A percentile compares a stretch with the other conserved stretches of the same genome.
These are phyloP conservation scores for Azorinus chamasolen DNA, from an alignment of 2,888 invertebrate genomes.

Conservation along the genomic window DNA sequence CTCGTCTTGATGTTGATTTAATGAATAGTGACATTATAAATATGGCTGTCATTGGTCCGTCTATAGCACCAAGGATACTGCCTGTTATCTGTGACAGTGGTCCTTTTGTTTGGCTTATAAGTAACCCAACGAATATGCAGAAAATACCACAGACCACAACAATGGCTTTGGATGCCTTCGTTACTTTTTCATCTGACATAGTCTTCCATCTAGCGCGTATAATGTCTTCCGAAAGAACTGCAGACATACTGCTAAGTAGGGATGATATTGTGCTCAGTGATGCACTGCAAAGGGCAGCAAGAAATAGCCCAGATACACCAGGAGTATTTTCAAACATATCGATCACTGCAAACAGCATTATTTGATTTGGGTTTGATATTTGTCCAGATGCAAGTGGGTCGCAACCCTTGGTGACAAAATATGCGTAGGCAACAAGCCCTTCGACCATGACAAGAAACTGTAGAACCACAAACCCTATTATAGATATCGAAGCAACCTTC, in stretches of 20 bases:
- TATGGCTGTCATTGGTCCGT: constrained; percentile 38
- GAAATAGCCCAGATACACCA: constrained; percentile 39
- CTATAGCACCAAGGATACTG: constrained; percentile 39
- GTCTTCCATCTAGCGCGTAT: constrained; percentile 16
- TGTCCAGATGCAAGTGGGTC: constrained; percentile 49
- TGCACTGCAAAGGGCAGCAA: constrained; percentile 47
- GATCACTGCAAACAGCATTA: constrained; percentile 32
- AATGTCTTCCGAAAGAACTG: constrained; percentile 37
- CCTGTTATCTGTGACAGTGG: constrained; percentile 50
- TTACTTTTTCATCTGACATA: constrained; percentile 31
- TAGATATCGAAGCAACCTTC: constrained; percentile 42
- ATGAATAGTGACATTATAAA: constrained; percentile 45
- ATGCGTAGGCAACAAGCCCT: constrained; percentile 49
- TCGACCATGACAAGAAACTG: constrained; percentile 43
- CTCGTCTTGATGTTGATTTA: constrained; percentile 48
- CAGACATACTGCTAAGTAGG: constrained; percentile 42
- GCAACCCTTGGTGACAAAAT: constrained; percentile 43
- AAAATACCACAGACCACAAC: constrained; percentile 39
- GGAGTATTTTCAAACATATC: constrained; percentile 44
- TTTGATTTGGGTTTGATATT: constrained; percentile 48
- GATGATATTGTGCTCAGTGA: constrained; percentile 50
- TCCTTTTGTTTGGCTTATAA: constrained; percentile 45
- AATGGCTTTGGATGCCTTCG: constrained; percentile 32
- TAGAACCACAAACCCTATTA: constrained; percentile 35
- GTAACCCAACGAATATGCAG: constrained; percentile 34